Conservation (phyloP, 1,140 invertebrate genomes). For the Caligus rogercresseyi region DNA sequence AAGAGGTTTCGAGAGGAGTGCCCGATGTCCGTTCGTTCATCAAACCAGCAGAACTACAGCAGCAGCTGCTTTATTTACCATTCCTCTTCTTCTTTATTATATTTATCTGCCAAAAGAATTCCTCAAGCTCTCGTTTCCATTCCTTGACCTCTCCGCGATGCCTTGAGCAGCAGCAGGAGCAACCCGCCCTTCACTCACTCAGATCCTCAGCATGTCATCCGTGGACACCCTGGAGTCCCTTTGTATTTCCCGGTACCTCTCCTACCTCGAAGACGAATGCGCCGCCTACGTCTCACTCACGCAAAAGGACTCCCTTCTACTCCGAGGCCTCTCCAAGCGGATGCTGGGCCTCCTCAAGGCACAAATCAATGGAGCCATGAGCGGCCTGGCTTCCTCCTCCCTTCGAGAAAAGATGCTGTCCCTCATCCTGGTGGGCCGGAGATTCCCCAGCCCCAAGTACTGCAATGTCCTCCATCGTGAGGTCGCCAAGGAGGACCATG, state of each 20-base stretch:
- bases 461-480: conserved; percentile 1
- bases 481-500: neutral
- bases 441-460: conserved; percentile 8
- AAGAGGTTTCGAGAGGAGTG: too few relatives aligned
- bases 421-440: neutral
- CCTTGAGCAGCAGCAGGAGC: too few relatives aligned
- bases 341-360: conserved; percentile 12
- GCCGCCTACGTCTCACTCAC: conserved; percentile 10
- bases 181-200: too few relatives aligned
- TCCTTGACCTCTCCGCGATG: too few relatives aligned
- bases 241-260: neutral
- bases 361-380: neutral
- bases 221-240: conserved; percentile 7
- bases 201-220: too few relatives aligned
- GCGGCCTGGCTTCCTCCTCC: conserved; percentile 2
- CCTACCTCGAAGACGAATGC: conserved; percentile 1
- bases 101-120: too few relatives aligned
- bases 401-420: conserved; percentile 11
- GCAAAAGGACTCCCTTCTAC: neutral
- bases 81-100: too few relatives aligned
- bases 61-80: too few relatives aligned
- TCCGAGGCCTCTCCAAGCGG: neutral
- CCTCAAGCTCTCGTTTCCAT: too few relatives aligned
- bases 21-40: too few relatives aligned
- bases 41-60: too few relatives aligned